Base-by-base conservation (phyloP, 1,140 invertebrate genomes). In the Drosophila sechellia region DNA sequence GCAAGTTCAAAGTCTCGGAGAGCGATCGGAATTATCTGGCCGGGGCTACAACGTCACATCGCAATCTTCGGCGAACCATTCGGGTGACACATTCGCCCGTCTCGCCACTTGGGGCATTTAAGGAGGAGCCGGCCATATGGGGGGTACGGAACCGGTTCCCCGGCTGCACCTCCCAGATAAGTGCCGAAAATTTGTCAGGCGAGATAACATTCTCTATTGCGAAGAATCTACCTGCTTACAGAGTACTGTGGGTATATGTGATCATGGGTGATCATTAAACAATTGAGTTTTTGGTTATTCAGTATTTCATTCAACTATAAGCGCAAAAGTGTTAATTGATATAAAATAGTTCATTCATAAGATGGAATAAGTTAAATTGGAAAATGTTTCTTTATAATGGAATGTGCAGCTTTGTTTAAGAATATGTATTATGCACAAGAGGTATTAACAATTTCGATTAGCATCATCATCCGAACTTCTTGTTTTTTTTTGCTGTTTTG, bases 11-110 rank as follows among this genome's bases (percentile, higher is more conserved):
- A 87, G 84, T 89, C 83, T 63, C 76, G 71, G 65, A 58, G 76
- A 68, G 63, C 75, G 65, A 78, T 60, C 57, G 58, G 53, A 83
- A 83, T 55, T 87, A 87, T 87, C 84, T 83, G 79, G 34, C 40
- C 55, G 48, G 54, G 49, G 37, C 48, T 52, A 46, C 63, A 74
- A 83, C 84, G 83, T 87, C 83, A 87, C 75, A 57, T 70, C 58
- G 39, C 48, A 55, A 60, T 71, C 65, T 61, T 77, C 6, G 63
- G 56, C 48, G 37, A 68, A 83, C 59, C 80, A 49, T 78, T 80
- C 72, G 69, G 71, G 79, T 87, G 83, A 87, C 83, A 87, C 84
- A 87, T 87, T 87, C 58, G 48, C 45, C 53, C 50, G 59, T 40
- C 60, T 12, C 43, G 27, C 59, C 48, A 40, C 60, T 71, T 60